Evolutionary conservation across 2,888 invertebrate species (phyloP).

Genomic region (Alsophila aescularia): DNA sequence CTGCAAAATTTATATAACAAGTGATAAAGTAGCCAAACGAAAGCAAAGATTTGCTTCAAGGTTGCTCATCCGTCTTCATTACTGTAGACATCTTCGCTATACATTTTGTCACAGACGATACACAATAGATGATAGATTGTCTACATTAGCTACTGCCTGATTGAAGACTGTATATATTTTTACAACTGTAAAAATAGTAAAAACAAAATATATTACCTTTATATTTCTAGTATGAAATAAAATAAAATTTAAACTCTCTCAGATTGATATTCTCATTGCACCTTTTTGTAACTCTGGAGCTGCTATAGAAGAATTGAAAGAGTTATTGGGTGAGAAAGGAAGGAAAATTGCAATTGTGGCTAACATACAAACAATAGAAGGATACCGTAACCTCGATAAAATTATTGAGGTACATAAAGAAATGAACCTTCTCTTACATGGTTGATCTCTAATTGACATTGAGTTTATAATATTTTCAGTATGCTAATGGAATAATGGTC

Average conservation of each 20-base stretch:
- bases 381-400: constrained; percentile 64
- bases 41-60: constrained; percentile 34
- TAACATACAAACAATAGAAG: constrained; percentile 69
- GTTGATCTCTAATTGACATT: too few species aligned
- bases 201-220: too few species aligned
- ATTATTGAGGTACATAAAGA: constrained; percentile 59
- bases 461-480: constrained; percentile 45
- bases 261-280: constrained; percentile 72
- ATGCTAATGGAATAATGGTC: constrained; percentile 87
- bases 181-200: neutral
- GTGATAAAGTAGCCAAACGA: too few species aligned
- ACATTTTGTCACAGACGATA: constrained; percentile 34
- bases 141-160: constrained; percentile 4
- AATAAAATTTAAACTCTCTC: constrained; percentile 32
- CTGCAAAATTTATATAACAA: too few species aligned
- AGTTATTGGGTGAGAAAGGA: constrained; percentile 67
- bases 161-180: constrained; percentile 13
- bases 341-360: constrained; percentile 70
- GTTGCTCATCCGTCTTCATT: constrained; percentile 40
- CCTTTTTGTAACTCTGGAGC: constrained; percentile 57
- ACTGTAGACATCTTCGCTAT: constrained; percentile 17
- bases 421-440: too few species aligned
- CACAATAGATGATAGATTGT: constrained; percentile 36
- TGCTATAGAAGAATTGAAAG: constrained; percentile 58
- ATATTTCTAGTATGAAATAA: too few species aligned